Evolutionary conservation across 1,140 invertebrate species (phyloP), one percentile per base, ranked within the genome.

Genomic region (Eriocheir sinensis): DNA sequence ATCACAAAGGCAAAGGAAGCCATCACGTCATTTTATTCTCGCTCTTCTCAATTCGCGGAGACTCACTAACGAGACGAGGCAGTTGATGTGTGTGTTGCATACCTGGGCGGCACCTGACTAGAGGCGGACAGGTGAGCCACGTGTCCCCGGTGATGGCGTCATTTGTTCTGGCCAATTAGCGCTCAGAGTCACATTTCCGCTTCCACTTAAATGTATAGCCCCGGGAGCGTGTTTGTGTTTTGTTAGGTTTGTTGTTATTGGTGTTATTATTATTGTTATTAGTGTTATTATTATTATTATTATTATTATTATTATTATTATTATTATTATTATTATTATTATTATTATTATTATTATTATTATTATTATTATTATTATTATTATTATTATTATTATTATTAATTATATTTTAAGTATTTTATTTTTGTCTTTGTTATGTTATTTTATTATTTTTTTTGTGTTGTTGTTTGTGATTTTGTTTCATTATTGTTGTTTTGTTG

Each of bases 91-190:
- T 72, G 27, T n/a, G 21, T 72, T n/a, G 6, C 6, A 72, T 72
- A 72, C 60, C 27, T 72, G 1, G 4, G n/a, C n/a, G 60, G n/a
- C 60, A 72, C 60, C 60, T 72, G 17, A n/a, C n/a, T 72, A 72
- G n/a, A 72, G 27, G 60, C 21, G n/a, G 60, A 72, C 60, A 72
- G 60, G 60, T 72, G 60, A 72, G 60, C n/a, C 60, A 72, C 60
- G 60, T 72, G 60, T 72, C 60, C 60, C 60, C 6, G 60, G 60
- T 72, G n/a, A 72, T 72, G 17, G 27, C 60, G 60, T 21, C 17
- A 72, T 72, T 72, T 72, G 60, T 72, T 72, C 60, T n/a, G n/a
- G 60, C 60, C 60, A 72, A 4, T 72, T 72, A 72, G 60, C 60
- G n/a, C 27, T n/a, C 60, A 72, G 6, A 72, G n/a, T 72, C 60